phyloP scores from a whole-genome alignment of 2,113 vertebrate species.

The Halichoerus grypus region DNA sequence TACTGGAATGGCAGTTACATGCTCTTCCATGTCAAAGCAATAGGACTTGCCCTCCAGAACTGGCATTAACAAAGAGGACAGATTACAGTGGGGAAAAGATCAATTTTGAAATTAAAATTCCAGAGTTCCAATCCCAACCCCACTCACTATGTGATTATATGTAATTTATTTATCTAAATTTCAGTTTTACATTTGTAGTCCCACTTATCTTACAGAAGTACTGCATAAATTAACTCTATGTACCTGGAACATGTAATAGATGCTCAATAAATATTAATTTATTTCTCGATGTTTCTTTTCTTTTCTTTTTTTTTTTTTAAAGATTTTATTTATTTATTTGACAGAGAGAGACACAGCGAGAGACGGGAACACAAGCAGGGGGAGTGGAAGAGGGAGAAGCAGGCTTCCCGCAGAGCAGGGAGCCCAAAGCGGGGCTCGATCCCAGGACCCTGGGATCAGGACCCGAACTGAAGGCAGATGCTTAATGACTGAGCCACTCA shows the following conservation, averaged over 20 bases:
- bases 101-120: conserved; percentile 46
- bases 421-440: too few species aligned
- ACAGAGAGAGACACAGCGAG: too few species aligned
- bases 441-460: too few species aligned
- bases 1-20: neutral
- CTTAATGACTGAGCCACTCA: too few species aligned
- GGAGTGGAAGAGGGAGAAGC: too few species aligned
- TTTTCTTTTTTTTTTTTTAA: too few species aligned
- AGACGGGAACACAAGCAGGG: too few species aligned
- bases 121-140: neutral
- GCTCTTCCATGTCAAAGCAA: neutral
- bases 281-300: neutral
- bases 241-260: neutral
- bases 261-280: conserved; percentile 25
- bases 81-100: neutral
- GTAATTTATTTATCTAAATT: neutral
- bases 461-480: too few species aligned
- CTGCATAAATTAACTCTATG: conserved; percentile 27
- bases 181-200: neutral
- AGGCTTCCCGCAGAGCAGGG: too few species aligned
- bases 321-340: too few species aligned
- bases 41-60: neutral
- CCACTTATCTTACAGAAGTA: neutral
- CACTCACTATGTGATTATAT: neutral
- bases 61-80: neutral